Evolutionary conservation across 2,113 vertebrate genomes (phyloP).

Genomic region (Callipepla californica): DNA sequence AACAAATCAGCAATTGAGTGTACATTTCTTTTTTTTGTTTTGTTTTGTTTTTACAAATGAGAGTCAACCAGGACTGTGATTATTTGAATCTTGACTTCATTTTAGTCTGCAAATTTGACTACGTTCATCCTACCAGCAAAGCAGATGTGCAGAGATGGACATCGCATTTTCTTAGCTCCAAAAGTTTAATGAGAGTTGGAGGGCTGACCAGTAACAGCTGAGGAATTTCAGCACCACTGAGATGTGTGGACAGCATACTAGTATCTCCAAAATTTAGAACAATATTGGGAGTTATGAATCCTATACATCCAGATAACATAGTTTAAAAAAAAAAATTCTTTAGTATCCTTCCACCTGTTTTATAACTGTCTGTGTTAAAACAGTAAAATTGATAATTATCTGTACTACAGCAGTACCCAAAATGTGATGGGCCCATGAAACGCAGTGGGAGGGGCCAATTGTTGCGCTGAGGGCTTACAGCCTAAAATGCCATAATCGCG

Average conservation of each 20-base stretch:
- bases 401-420: not conserved
- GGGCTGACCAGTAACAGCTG: not conserved
- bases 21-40: not conserved
- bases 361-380: slow-evolving; percentile 6
- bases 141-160: not conserved
- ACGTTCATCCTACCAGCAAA: not conserved
- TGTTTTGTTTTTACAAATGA: not conserved
- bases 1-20: not conserved
- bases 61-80: not conserved
- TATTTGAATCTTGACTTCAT: not conserved
- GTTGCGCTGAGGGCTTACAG: slow-evolving; percentile 36
- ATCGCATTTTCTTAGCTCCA: not conserved
- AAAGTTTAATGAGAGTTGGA: not conserved
- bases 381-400: not conserved
- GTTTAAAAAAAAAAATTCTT: not conserved
- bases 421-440: slow-evolving; percentile 13
- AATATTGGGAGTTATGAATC: not conserved
- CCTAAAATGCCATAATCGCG: slow-evolving; percentile 28
- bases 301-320: not conserved
- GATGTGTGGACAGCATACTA: not conserved
- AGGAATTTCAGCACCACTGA: not conserved
- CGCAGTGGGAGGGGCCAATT: not conserved
- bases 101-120: not conserved
- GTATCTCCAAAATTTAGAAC: not conserved
- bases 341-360: slow-evolving; percentile 18